Base-by-base conservation (phyloP, 2,113 vertebrate genomes). In the Perccottus glenii region DNA sequence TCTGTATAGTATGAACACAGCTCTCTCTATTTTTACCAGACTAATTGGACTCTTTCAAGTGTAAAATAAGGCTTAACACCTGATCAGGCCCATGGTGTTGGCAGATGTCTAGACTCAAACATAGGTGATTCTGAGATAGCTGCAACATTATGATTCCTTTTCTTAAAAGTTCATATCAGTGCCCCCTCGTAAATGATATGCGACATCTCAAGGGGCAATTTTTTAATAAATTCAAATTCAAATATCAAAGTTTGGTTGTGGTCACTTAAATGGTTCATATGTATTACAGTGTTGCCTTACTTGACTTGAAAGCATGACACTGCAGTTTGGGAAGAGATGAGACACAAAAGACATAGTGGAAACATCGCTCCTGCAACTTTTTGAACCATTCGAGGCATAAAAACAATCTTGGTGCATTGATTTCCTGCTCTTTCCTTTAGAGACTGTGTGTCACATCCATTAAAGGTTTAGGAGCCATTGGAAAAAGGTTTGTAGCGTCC, bases 21-120 rank as follows among this genome's bases (percentile, higher is more conserved):
- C 46, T 42, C 12, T 19, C 44, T 48, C 14, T 45, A 64, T 67
- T 53, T 67, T 38, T 59, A 51, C 70, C 60, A 60, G 64, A 71
- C 81, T 53, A 71, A 59, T 61, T 50, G 64, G 60, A 52, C 19
- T 9, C 9, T 67, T 68, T 77, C 32, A n/a, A 67, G 56, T 67
- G 78, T 82, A 71, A 81, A 85, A 75, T 12, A 51, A 85, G 35
- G 81, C 59, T 67, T 32, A 80, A 71, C 70, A 84, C 48, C 38
- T 45, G 66, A 85, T 81, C 60, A 1, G 68, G 6, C 44, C 53
- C 62, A 3, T 43, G 15, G 60, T 74, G 69, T 80, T 49, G 59
- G 15, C 43, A 3, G 38, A 4, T 5, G 52, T 80, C 68, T 68
- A 67, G 70, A 77, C 70, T 46, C 44, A 51, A n/a, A 43, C 2